Conservation (phyloP, 53 echinoderm and acorn worm species). For the Holothuria leucospilota region DNA sequence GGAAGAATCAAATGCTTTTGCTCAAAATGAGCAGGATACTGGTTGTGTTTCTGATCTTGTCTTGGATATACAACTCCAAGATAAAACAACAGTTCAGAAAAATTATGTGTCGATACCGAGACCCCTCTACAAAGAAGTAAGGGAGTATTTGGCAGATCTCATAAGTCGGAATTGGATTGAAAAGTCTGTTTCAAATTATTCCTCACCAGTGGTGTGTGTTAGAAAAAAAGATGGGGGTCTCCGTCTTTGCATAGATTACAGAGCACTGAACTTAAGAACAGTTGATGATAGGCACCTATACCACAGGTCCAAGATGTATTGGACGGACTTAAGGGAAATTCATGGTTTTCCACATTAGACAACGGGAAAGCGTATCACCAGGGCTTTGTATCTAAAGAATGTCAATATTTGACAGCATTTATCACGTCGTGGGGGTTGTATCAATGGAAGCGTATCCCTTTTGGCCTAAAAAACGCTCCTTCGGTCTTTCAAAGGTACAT, state of each 20-base stretch:
- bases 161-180: slow-evolving; percentile 50
- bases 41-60: slow-evolving; percentile 30
- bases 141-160: slow-evolving; percentile 49
- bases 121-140: slow-evolving; percentile 59
- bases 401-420: slow-evolving; percentile 62
- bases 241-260: slow-evolving; percentile 61
- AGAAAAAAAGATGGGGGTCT: slow-evolving; percentile 56
- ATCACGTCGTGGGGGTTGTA: slow-evolving; percentile 82
- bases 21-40: slow-evolving; percentile 62
- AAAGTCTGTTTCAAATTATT: slow-evolving; percentile 62
- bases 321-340: slow-evolving; percentile 44
- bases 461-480: slow-evolving; percentile 77
- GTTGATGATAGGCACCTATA: slow-evolving; percentile 68
- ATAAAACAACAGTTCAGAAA: slow-evolving; percentile 35
- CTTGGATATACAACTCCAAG: slow-evolving; percentile 18
- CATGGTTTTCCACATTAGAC: slow-evolving; percentile 74
- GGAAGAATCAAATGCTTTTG: slow-evolving; percentile 58
- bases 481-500: slow-evolving; percentile 62
- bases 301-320: slow-evolving; percentile 65
- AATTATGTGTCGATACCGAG: slow-evolving; percentile 58
- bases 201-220: slow-evolving; percentile 53
- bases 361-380: slow-evolving; percentile 78
- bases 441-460: slow-evolving; percentile 78
- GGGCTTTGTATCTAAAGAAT: slow-evolving; percentile 66
- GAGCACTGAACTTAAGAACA: slow-evolving; percentile 62